Base-by-base conservation (phyloP, 2,113 vertebrate genomes). In the Seriola aureovittata region DNA sequence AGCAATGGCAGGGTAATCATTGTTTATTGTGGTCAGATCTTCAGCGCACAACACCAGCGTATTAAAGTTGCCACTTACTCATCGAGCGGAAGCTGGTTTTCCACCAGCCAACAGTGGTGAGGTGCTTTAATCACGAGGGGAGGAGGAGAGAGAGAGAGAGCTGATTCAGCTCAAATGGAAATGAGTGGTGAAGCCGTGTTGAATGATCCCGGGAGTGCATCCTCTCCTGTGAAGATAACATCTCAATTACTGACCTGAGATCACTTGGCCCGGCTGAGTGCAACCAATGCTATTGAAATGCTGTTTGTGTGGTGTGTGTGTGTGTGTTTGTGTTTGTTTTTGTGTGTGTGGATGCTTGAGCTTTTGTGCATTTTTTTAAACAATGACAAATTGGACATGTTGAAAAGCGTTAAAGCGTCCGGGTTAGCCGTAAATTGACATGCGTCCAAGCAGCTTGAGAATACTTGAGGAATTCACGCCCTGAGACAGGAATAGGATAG, bases 201-300 rank as follows among this genome's bases (percentile, higher is more conserved):
- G 89, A 92, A 81, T 86, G 90, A 93, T 90, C 76, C 73, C 16
- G 4, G 48, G 84, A 83, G 81, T 75, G 81, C 71, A 85, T 84
- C 82, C 81, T 87, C 85, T 82, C 78, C 67, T 81, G 77, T 50
- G 73, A 50, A 86, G 92, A 94, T 94, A 93, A 91, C 84, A 93
- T 95, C 93, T 93, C 92, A 92, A 93, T 94, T 89, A 93, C 92
- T 89, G 83, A 85, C 88, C 78, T 80, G 78, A 81, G 89, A 94
- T 92, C 84, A 87, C 85, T 87, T 55, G 48, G 50, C 74, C 57
- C 8, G 5, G 36, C 72, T 71, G 77, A 79, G 89, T 81, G 85
- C 85, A 87, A 86, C 75, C 23, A 3, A 75, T 71, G 77, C 71
- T 62, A 59, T 76, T 73, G 73, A 78, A 85, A 75, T 54, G 13